Percentiles rank a stretch among this genome's conserved stretches.
Evolutionary conservation across 2,113 vertebrate genomes (phyloP).

Genomic region (Colaptes auratus): DNA sequence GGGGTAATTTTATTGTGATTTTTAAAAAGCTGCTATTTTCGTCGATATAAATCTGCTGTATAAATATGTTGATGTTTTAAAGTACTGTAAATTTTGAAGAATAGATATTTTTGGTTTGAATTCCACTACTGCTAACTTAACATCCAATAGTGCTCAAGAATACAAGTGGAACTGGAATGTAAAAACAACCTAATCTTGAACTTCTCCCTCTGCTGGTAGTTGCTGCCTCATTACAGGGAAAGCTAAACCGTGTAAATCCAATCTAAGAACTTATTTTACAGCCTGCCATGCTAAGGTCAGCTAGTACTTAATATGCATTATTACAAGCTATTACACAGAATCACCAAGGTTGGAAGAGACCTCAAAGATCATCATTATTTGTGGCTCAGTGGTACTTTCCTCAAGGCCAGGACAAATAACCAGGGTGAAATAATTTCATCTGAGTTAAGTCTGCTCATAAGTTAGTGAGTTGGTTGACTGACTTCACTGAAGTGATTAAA

Average conservation of each 20-base stretch:
- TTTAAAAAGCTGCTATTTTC: background rate
- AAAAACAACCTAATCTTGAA: background rate
- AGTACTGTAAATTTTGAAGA: background rate
- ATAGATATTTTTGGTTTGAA: background rate
- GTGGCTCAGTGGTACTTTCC: background rate
- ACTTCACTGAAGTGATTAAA: background rate
- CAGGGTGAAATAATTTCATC: background rate
- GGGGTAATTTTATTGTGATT: background rate
- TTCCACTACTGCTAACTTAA: background rate
- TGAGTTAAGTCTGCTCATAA: background rate
- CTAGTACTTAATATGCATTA: background rate
- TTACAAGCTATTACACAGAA: background rate
- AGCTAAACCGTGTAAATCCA: background rate
- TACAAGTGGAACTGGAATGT: background rate
- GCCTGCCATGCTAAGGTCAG: background rate
- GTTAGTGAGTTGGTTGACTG: background rate
- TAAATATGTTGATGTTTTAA: background rate
- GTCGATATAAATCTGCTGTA: accelerated
- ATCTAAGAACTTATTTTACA: background rate
- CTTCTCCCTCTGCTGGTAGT: accelerated
- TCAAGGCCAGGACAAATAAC: background rate
- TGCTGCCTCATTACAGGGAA: accelerated
- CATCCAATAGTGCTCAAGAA: background rate
- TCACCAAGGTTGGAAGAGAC: too few relatives aligned
- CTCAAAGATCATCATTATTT: background rate